A percentile compares a stretch with the other conserved stretches of the same genome.
Conservation (phyloP, 2,888 invertebrate species). For the Dioctria linearis region DNA sequence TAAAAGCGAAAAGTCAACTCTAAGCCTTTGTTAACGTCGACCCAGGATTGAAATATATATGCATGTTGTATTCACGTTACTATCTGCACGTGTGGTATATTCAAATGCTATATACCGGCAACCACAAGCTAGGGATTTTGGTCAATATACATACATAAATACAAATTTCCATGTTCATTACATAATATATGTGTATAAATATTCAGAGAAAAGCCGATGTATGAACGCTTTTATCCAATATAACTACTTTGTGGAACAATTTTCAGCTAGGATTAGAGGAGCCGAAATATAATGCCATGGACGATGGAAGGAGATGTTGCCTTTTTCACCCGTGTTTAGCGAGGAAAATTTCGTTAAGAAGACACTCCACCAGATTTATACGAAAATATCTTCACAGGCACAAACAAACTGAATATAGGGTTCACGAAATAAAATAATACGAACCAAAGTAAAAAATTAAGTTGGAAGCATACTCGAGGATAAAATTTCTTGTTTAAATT, state of each 20-base stretch:
- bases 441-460: slow-evolving; percentile 15
- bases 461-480: slow-evolving; percentile 14
- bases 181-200: slow-evolving; percentile 21
- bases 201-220: slow-evolving; percentile 26
- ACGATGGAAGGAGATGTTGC: background rate
- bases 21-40: slow-evolving; percentile 49
- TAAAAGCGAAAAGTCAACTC: slow-evolving; percentile 46
- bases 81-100: slow-evolving; percentile 34
- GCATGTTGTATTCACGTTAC: background rate
- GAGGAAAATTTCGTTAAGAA: slow-evolving; percentile 18
- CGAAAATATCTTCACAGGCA: slow-evolving; percentile 22
- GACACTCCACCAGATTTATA: slow-evolving; percentile 30
- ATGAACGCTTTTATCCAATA: slow-evolving; percentile 42
- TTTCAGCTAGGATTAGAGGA: slow-evolving; percentile 47
- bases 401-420: slow-evolving; percentile 15
- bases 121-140: slow-evolving; percentile 6
- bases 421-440: slow-evolving; percentile 15
- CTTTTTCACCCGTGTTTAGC: slow-evolving; percentile 1
- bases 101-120: slow-evolving; percentile 25
- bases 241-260: slow-evolving; percentile 44
- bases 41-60: slow-evolving; percentile 45
- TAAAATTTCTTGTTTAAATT: slow-evolving; percentile 56
- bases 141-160: slow-evolving; percentile 43
- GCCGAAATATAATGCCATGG: slow-evolving; percentile 21
- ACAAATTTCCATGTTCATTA: slow-evolving; percentile 45